phyloP scores from a whole-genome alignment of 2,888 invertebrate species.

The Argyresthia albistria region DNA sequence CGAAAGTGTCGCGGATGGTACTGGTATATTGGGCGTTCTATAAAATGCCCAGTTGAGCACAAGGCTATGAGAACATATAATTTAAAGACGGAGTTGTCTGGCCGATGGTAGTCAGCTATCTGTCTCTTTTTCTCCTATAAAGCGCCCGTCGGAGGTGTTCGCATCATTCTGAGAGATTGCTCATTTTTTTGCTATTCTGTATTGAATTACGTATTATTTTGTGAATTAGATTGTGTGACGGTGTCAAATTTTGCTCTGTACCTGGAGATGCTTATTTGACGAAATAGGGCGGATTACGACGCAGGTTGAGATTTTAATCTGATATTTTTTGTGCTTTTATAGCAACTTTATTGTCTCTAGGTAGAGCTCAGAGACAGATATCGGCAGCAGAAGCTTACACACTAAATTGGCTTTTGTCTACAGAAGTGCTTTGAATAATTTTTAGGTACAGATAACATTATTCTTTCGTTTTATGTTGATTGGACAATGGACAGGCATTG shows the following conservation, averaged over 20 bases:
- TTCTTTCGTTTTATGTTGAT: too few relatives aligned
- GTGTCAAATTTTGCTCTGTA: conserved; percentile 60
- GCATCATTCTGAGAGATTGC: conserved; percentile 45
- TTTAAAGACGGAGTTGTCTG: conserved; percentile 62
- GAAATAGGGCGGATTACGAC: conserved; percentile 23
- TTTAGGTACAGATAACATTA: too few relatives aligned
- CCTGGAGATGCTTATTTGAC: conserved; percentile 23
- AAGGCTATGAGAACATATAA: conserved; percentile 73
- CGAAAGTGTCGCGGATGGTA: too few relatives aligned
- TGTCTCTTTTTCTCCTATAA: conserved; percentile 25
- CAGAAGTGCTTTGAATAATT: too few relatives aligned
- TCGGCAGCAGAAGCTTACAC: too few relatives aligned
- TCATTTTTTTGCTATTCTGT: conserved; percentile 61
- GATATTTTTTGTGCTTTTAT: background rate
- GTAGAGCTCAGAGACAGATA: too few relatives aligned
- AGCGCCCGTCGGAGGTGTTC: conserved; percentile 19
- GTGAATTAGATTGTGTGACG: conserved; percentile 65
- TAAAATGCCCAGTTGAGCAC: conserved; percentile 22
- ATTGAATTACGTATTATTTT: conserved; percentile 66
- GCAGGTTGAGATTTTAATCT: conserved; percentile 32
- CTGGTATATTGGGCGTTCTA: too few relatives aligned
- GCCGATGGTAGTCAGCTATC: conserved; percentile 32
- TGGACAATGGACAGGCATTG: too few relatives aligned
- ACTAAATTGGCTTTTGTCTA: too few relatives aligned
- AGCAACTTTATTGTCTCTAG: background rate